Evolutionary conservation across 2,113 vertebrate species (phyloP), one percentile per base, ranked within the genome.

Genomic region (Chrysemys picta): DNA sequence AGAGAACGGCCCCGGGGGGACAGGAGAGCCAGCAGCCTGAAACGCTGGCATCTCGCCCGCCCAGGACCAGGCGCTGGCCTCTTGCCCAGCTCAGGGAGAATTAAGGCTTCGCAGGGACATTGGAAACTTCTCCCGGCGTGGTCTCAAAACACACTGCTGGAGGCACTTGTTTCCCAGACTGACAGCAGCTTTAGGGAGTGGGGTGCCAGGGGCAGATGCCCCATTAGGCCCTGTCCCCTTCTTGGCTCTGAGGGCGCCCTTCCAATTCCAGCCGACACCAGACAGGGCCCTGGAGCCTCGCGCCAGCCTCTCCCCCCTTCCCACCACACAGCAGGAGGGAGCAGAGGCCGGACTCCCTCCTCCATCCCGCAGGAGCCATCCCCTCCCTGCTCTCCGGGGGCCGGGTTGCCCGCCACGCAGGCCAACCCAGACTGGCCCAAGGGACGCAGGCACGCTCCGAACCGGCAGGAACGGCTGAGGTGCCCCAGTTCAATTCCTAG

Each of bases 401-500:
- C 72, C 10, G 3, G 72, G 38, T 5, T 45, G 72, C 22, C 5
- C 1, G 1, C 42, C 24, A 27, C 5, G 6, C 24, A 7, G 42
- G 22, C 75, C 42, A 5, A 14, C 13, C 38, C 38, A 38, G 69
- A 24, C 72, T 42, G n/a, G 72, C 6, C 3, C 21, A 12, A 76
- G 11, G n/a, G 72, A 13, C 38, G 11, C 38, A 24, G 69, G 21
- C 4, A 8, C 16, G 9, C n/a, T 42, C n/a, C 22, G 65, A 21
- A 38, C 65, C 4, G 2, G 35, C n/a, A 24, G 24, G 69, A 38
- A 75, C 1, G 3, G 69, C 69, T 11, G n/a, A 54, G 22, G 86
- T 94, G 0, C 65, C 81, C 85, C 84, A 88, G 76, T 86, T 90
- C 78, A 83, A 91, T 91, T 90, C 91, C 91, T 89, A 95, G 94